A percentile compares a stretch with the other conserved stretches of the same genome.
phyloP scores from a whole-genome alignment of 2,113 vertebrate species.

The Pygoscelis adeliae region DNA sequence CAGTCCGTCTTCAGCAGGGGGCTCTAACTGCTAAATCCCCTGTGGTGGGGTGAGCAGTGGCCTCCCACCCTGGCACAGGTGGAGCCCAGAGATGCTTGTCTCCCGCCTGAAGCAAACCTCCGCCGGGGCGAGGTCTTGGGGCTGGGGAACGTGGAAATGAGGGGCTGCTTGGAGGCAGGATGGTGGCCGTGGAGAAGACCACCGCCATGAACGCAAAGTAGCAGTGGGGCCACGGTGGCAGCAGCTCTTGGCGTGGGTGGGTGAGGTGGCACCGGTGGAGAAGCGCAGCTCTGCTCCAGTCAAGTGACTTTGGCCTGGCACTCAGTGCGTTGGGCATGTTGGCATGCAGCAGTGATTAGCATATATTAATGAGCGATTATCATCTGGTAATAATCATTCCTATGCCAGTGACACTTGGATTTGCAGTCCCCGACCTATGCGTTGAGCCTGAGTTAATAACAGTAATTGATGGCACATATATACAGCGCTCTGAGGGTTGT shows the following conservation, averaged over 20 bases:
- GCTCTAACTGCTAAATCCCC: not conserved
- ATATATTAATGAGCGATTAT: constrained; percentile 47
- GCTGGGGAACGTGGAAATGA: not conserved
- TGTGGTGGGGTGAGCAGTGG: not conserved
- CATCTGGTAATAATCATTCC: constrained; percentile 16
- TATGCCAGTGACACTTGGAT: constrained; percentile 14
- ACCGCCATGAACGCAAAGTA: accelerated
- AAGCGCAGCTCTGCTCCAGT: not conserved
- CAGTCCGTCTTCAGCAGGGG: not conserved
- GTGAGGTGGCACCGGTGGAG: not conserved
- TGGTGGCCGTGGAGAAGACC: not conserved
- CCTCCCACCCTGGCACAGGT: not conserved
- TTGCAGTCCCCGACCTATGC: not conserved
- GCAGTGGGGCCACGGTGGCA: not conserved
- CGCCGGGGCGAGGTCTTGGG: not conserved
- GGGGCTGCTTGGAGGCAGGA: not conserved
- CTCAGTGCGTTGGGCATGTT: not conserved
- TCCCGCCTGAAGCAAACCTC: no score
- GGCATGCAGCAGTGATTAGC: constrained; percentile 32
- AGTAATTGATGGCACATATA: not conserved
- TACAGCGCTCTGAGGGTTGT: not conserved
- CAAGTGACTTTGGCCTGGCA: not conserved
- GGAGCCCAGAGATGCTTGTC: accelerated
- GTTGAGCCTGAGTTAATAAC: not conserved
- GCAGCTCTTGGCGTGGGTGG: not conserved